Evolutionary conservation across 35 echinoderm and acorn worm species (phyloP), one percentile per base, ranked within the genome.

Genomic region (Lytechinus pictus): DNA sequence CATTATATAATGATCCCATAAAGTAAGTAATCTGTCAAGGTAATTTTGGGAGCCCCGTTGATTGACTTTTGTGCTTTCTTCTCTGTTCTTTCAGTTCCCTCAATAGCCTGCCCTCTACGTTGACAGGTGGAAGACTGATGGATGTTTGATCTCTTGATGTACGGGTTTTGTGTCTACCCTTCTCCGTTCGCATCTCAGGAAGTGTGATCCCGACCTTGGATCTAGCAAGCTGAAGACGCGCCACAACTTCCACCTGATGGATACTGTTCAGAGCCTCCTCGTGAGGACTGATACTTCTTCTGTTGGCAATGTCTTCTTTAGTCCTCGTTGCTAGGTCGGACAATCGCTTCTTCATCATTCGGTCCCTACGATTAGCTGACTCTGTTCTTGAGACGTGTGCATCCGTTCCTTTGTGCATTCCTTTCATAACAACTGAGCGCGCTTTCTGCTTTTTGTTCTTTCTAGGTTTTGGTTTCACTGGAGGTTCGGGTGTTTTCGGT

Each of bases 21-120:
- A 44, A 2, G 0, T 44, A 44, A 57, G 52, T 6, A 53, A 19
- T 4, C 5, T 55, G 28, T 27, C 79, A 96, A 9, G 96, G 97
- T 55, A 98, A 92, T 44, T 96, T 96, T 9, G 97, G 97, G 10
- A 98, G 95, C 28, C 89, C 95, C 0, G 72, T 89, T 12, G 95
- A 96, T 53, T 96, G 95, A 52, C 86, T 11, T 66, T 92, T 92
- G 86, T 98, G 97, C 66, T 96, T 98, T 21, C 89, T 28, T 52
- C 97, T 89, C 52, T 96, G 96, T 54, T 95, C 87, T 89, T 98
- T 98, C 54, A 98, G 91, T 93, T 98, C 96, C 92, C 95, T 87
- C 24, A 98, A 28, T 19, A 98, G 51, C 21, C 90, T 61, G 13
- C 72, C 28, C 29, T 98, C 96, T 28, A 98, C 60, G 27, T 96